Evolutionary conservation across 2,113 vertebrate genomes (phyloP), one percentile per base, ranked within the genome.

Genomic region (Spheniscus mendiculus): DNA sequence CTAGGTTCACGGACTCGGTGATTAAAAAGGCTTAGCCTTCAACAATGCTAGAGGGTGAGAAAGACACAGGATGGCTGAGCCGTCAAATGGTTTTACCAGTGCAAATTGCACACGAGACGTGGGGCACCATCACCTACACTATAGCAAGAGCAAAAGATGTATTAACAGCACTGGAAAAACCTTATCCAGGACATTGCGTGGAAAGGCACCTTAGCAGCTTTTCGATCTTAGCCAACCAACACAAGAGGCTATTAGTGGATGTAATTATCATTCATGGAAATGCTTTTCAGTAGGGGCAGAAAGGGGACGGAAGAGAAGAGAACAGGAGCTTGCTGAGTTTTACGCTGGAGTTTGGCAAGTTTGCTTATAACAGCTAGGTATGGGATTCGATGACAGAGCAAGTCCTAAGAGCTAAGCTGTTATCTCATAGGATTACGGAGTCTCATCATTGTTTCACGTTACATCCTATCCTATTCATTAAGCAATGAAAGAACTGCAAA

Each of bases 361-460:
- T n/a, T 70, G 59, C 17, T 87, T 66, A 73, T 9, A 42, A 52
- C 11, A 49, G 34, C 45, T 40, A 15, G 11, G 10, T 32, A 7
- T 2, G 21, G 44, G 44, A 73, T 77, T 70, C 0, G 0, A 56
- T 40, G 34, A 65, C 11, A 18, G 29, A 73, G 32, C 61, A 86
- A 72, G 15, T 79, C 59, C 29, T 36, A 38, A 69, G 36, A 65
- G 66, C 49, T 40, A 76, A 65, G 15, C 47, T 52, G 12, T 40
- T 49, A 55, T 59, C 55, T 38, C 20, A 15, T 17, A 40, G 42
- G 30, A 44, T 63, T 90, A 34, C 2, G 8, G 27, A 69, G 20
- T 73, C 62, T 79, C 14, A n/a, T 72, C 34, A 25, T 53, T 83
- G 36, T 79, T 85, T 70, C 36, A 78, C 0, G 0, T 55, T 73